These are phyloP conservation scores for Platyrinchus mystaceus DNA, from an alignment of 2,797 vertebrate species.

Conservation along the genomic window DNA sequence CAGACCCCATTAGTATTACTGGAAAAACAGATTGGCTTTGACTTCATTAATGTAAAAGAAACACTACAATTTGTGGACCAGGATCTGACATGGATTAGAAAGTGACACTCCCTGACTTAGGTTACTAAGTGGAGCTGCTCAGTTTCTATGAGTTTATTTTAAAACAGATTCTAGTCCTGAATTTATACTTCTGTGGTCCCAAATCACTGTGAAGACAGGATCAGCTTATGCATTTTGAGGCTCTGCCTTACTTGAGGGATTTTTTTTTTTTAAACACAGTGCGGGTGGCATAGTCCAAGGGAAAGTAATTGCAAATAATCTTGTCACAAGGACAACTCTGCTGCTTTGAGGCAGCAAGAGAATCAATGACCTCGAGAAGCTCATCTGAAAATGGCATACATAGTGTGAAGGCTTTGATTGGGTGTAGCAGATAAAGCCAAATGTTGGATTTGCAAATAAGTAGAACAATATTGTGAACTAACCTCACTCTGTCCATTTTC, in stretches of 20 bases:
- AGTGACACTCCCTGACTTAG: neutral
- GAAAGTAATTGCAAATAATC: neutral
- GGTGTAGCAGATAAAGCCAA: neutral
- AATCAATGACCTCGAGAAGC: neutral
- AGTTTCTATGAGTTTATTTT: neutral
- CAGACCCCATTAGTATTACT: neutral
- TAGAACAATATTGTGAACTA: neutral
- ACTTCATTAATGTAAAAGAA: neutral
- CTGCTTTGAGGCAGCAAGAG: neutral
- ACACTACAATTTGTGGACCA: neutral
- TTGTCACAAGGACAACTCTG: neutral
- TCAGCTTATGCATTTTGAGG: neutral
- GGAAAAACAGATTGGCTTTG: neutral
- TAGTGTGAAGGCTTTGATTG: neutral
- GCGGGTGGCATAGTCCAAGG: neutral
- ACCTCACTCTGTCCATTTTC: neutral
- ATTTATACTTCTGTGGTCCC: neutral
- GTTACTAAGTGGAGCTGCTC: neutral
- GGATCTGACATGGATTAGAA: neutral
- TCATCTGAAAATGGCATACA: neutral
- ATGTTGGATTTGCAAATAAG: neutral
- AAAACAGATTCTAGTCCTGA: neutral
- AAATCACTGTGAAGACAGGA: neutral
- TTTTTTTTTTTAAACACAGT: neutral
- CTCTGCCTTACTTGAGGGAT: neutral